Evolutionary conservation across 2,888 invertebrate genomes (phyloP).

Genomic region (Crossocerus cetratus): DNA sequence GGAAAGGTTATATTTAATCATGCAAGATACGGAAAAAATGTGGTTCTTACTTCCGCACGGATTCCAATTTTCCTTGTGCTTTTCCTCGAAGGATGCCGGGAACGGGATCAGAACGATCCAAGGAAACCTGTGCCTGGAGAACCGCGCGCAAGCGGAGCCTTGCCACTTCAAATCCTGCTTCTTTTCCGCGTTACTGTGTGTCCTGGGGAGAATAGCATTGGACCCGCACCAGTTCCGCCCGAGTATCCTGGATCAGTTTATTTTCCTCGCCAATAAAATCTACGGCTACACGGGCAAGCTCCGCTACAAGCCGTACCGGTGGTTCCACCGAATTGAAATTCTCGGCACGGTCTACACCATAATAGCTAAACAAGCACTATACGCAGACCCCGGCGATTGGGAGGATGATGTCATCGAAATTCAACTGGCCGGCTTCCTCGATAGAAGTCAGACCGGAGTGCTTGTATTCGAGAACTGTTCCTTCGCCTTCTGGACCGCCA

Average conservation of each 20-base stretch:
- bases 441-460: slow-evolving; percentile 66
- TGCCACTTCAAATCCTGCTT: slow-evolving; percentile 68
- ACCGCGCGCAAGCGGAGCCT: slow-evolving; percentile 50
- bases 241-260: slow-evolving; percentile 63
- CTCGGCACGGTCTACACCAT: slow-evolving; percentile 61
- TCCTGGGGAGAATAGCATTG: slow-evolving; percentile 64
- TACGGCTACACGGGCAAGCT: slow-evolving; percentile 60
- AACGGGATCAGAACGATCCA: slow-evolving; percentile 59
- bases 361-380: slow-evolving; percentile 62
- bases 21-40: background rate
- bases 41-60: background rate
- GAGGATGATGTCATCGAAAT: slow-evolving; percentile 54
- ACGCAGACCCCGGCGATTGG: slow-evolving; percentile 65
- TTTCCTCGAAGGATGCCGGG: slow-evolving; percentile 41
- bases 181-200: slow-evolving; percentile 66
- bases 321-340: slow-evolving; percentile 66
- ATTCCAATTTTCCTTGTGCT: background rate
- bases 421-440: slow-evolving; percentile 53
- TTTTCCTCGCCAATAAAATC: slow-evolving; percentile 63
- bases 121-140: slow-evolving; percentile 56
- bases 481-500: slow-evolving; percentile 67
- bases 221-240: slow-evolving; percentile 57
- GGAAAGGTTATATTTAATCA: background rate
- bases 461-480: slow-evolving; percentile 64
- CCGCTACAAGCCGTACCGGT: slow-evolving; percentile 61